A percentile compares a stretch with the other conserved stretches of the same genome.
These are phyloP conservation scores for Prietella phreatophila DNA, from an alignment of 2,113 vertebrate genomes.

Conservation along the genomic window DNA sequence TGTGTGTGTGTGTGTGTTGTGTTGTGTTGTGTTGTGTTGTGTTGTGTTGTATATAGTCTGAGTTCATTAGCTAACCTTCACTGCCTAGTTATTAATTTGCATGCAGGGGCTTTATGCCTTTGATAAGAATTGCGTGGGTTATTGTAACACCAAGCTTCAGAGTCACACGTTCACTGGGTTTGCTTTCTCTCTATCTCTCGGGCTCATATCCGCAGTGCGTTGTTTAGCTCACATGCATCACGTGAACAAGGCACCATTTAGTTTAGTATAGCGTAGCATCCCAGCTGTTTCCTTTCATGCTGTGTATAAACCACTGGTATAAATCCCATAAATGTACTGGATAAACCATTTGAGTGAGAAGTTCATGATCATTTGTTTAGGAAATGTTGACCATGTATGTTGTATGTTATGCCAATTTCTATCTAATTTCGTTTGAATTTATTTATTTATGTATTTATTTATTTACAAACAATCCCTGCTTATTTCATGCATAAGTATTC, in stretches of 20 bases:
- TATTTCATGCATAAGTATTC: not conserved
- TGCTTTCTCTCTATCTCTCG: conserved; percentile 12
- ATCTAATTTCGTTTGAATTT: not conserved
- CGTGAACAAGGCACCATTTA: conserved; percentile 35
- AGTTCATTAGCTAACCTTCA: conserved; percentile 67
- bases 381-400: not conserved
- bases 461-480: not conserved
- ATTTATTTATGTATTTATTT: not conserved
- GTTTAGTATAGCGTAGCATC: conserved; percentile 22
- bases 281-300: conserved; percentile 25
- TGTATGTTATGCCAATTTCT: not conserved
- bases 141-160: conserved; percentile 57
- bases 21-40: conserved; percentile 57
- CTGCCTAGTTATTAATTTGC: conserved; percentile 67
- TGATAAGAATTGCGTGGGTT: conserved; percentile 68
- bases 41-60: conserved; percentile 60
- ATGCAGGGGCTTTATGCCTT: conserved; percentile 65
- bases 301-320: conserved; percentile 12
- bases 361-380: not conserved
- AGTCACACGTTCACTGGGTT: conserved; percentile 53
- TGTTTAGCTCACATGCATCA: conserved; percentile 51
- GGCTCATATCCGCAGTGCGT: conserved; percentile 43
- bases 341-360: conserved; percentile 5
- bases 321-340: conserved; percentile 25
- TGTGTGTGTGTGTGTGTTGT: conserved; percentile 32